Base-by-base conservation (phyloP, 2,113 vertebrate genomes). In the Oenanthe oenanthe region DNA sequence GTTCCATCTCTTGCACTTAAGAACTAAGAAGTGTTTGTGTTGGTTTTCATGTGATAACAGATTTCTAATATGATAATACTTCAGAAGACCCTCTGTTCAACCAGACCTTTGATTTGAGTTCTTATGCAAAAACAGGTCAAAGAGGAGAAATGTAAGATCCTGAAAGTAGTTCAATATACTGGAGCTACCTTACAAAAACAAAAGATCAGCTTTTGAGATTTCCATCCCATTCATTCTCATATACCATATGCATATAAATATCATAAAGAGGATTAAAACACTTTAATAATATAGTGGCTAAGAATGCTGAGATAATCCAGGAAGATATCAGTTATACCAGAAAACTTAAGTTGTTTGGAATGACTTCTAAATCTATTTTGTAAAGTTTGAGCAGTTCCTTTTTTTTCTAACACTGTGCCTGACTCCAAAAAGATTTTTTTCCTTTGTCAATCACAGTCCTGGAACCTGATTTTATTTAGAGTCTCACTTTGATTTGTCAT, bases 31-130 rank as follows among this genome's bases (percentile, higher is more conserved):
- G 36, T 13, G 16, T 71, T 85, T 70, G 36, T 76, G 21, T 61
- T 88, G 34, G 16, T 84, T 90, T 93, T 90, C 40, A 65, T 48
- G 32, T 70, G 60, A 67, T 38, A 90, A 54, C 8, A 68, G 15
- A 62, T 47, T 89, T 93, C 70, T 75, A 85, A 66, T 29, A 68
- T 6, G 32, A 66, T 61, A 58, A 73, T 51, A 80, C 54, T 74
- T 73, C 50, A 91, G 34, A 88, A 93, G 32, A 91, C 11, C 7
- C 19, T 67, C 43, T 92, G 50, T 91, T 95, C 50, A 78, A 66
- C 34, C 42, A 91, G 47, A 91, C 13, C 25, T 85, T 80, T 94
- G 68, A 80, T 80, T 82, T 81, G 42, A 93, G 42, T 94, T 48
- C 48, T 74, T 56, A 32, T 12, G 10, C 25, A 86, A 60, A 93